Base-by-base conservation (phyloP, 1,140 invertebrate genomes). In the Macrotrachela quadricornifera region DNA sequence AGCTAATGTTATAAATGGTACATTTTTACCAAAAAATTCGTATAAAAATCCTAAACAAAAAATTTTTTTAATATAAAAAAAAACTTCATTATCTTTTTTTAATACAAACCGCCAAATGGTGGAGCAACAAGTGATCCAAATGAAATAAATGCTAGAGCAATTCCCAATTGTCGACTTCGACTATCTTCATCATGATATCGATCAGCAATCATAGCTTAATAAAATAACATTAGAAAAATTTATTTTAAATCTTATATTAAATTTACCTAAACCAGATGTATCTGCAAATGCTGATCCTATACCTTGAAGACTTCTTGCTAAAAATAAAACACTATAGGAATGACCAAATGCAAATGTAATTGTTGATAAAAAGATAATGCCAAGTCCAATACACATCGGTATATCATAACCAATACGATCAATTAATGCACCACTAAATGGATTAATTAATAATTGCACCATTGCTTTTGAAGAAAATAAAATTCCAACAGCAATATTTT, bases 101-200 rank as follows among this genome's bases (percentile, higher is more conserved):
- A 30, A 8, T 30, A 30, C 21, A 92, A 80, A 0, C 90, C 92
- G 6, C 94, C 94, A 63, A 99, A 97, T 0, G 94, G 94, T n/a
- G 94, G 94, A 0, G 92, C 94, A 9, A 97, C 91, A n/a, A 99
- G 73, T 70, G 87, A 95, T 0, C 94, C 94, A 63, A 99, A 99
- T 56, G 90, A 96, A 58, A 99, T 99, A 67, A 97, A 99, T 1
- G 94, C 91, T 49, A 97, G 67, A 0, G 94, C 92, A 57, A 97
- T 96, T 38, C 94, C 94, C 1, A 97, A 72, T 1, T 92, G 92
- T 68, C 88, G 84, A 0, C 85, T 87, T 44, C 92, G 74, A 69
- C 96, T 91, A 46, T 77, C 72, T 65, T 97, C 91, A 71, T 97
- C 92, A 0, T 85, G 92, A 64, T 92, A 97, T 1, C 91, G 78